Conservation (phyloP, 2,888 invertebrate genomes). For the Microplitis deprimator region DNA sequence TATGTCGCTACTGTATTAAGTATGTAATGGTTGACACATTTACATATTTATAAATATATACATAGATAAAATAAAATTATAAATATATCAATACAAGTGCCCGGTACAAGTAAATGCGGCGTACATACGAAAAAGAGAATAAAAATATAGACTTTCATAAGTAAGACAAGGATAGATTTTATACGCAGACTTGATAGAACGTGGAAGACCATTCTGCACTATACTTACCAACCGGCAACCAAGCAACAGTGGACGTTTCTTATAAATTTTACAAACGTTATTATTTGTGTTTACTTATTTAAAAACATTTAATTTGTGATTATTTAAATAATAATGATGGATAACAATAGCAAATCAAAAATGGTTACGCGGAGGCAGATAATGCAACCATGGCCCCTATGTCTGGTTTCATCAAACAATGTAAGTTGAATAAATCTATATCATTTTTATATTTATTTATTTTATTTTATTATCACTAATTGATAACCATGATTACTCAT, state of each 20-base stretch:
- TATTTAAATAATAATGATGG: neutral
- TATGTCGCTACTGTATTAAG: neutral
- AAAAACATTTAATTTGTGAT: too few relatives aligned
- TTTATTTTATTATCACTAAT: neutral
- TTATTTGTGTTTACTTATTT: neutral
- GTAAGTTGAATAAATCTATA: slow-evolving; percentile 55
- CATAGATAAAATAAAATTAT: neutral
- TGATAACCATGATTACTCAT: neutral
- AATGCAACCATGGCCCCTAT: slow-evolving; percentile 70
- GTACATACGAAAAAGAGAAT: neutral
- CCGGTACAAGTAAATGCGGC: neutral
- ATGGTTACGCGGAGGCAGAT: slow-evolving; percentile 64
- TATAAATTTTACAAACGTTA: neutral
- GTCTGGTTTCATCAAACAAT: slow-evolving; percentile 61
- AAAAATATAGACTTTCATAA: neutral
- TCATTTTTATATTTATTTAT: slow-evolving; percentile 11
- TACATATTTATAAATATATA: neutral
- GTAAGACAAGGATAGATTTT: slow-evolving; percentile 8
- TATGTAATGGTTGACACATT: neutral
- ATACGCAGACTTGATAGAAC: neutral
- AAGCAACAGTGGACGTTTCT: neutral
- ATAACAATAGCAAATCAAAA: slow-evolving; percentile 29
- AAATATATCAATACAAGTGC: neutral
- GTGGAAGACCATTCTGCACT: neutral
- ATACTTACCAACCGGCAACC: neutral